phyloP scores from a whole-genome alignment of 2,888 invertebrate species.

The Chironomus riparius region DNA sequence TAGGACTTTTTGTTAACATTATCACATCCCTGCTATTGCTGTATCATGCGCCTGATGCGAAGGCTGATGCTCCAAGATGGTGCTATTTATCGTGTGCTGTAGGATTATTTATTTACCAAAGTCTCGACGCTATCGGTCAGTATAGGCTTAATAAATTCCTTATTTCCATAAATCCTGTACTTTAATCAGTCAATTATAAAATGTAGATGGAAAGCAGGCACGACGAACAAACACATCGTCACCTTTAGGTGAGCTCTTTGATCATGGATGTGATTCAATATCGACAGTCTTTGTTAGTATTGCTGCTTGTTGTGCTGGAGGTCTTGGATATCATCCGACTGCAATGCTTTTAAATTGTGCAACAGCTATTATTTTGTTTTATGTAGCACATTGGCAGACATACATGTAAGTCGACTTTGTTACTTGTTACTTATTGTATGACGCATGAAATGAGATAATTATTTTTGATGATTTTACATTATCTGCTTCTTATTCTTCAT shows the following conservation, averaged over 20 bases:
- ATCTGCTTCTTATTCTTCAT: background rate
- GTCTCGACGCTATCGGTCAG: conserved; percentile 83
- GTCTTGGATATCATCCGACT: conserved; percentile 81
- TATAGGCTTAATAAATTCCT: background rate
- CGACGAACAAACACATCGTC: conserved; percentile 84
- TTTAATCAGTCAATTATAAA: background rate
- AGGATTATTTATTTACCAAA: conserved; percentile 94
- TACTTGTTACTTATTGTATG: background rate
- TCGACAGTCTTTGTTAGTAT: conserved; percentile 96
- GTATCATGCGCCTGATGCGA: conserved; percentile 44
- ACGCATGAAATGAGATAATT: too few species aligned
- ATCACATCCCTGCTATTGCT: conserved; percentile 85
- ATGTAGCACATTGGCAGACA: conserved; percentile 99
- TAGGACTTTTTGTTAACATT: conserved; percentile 87
- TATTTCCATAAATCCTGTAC: background rate
- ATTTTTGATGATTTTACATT: too few species aligned
- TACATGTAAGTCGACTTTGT: conserved; percentile 45
- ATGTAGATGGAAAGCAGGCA: conserved; percentile 93
- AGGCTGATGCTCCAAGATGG: conserved; percentile 74
- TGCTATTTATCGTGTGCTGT: conserved; percentile 83
- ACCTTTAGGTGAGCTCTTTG: conserved; percentile 95
- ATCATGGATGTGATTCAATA: conserved; percentile 98
- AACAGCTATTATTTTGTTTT: conserved; percentile 90
- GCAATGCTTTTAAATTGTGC: conserved; percentile 85
- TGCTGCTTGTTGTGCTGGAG: conserved; percentile 87